A percentile compares a stretch with the other conserved stretches of the same genome.
These are phyloP conservation scores for Macrosoma leucophasiata DNA, from an alignment of 2,888 invertebrate species.

Conservation along the genomic window DNA sequence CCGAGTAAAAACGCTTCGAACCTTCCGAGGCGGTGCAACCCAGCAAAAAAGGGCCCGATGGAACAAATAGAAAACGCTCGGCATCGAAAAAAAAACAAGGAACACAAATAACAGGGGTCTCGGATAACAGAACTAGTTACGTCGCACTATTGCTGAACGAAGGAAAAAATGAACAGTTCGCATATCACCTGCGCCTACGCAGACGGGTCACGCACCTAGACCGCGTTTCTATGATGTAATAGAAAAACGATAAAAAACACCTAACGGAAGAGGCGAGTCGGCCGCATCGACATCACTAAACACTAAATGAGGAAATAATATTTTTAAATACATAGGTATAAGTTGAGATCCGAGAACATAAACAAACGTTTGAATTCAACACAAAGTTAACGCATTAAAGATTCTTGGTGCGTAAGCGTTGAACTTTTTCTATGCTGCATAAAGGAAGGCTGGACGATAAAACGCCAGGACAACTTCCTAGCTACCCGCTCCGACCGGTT, in stretches of 20 bases:
- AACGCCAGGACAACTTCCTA: constrained; percentile 46
- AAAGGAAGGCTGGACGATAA: constrained; percentile 39
- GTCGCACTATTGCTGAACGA: constrained; percentile 42
- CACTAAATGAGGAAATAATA: too few relatives aligned
- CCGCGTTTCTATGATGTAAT: constrained; percentile 58
- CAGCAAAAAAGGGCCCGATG: constrained; percentile 68
- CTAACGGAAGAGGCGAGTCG: constrained; percentile 61
- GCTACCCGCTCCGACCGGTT: constrained; percentile 43
- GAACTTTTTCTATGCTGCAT: constrained; percentile 40
- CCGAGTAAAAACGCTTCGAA: constrained; percentile 64
- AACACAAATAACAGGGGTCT: constrained; percentile 61
- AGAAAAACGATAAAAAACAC: constrained; percentile 50
- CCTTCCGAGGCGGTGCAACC: constrained; percentile 58
- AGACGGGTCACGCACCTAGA: constrained; percentile 50
- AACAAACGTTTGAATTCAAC: too few relatives aligned
- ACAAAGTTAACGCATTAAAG: too few relatives aligned
- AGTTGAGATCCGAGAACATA: neutral
- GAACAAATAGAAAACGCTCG: constrained; percentile 71
- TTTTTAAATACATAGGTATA: too few relatives aligned
- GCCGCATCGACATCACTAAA: too few relatives aligned
- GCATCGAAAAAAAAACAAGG: constrained; percentile 53
- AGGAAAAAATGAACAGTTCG: constrained; percentile 53
- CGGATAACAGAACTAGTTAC: constrained; percentile 60
- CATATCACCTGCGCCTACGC: constrained; percentile 69
- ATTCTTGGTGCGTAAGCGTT: constrained; percentile 37